Base-by-base conservation (phyloP, 2,113 vertebrate species). In the Odocoileus hemionus region DNA sequence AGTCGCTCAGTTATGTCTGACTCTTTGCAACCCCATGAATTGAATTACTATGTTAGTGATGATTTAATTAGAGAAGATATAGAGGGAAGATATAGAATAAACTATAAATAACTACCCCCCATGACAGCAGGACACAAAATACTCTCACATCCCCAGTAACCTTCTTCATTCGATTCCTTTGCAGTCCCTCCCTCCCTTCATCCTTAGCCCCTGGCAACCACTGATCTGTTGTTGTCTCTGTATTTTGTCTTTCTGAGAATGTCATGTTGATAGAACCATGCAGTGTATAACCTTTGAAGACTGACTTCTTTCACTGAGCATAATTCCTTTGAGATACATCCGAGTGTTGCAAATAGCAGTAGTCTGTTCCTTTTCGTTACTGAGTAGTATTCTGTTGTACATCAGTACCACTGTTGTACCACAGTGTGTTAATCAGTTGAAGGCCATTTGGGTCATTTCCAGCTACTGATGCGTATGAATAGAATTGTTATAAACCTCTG, bases 311-410 rank as follows among this genome's bases (percentile, higher is more conserved):
- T 60, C 54, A 43, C 14, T n/a, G 43, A 30, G 64, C 23, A 5
- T 28, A 6, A 36, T 3, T 21, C 47, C 67, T 64, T 55, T 55
- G 70, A 85, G n/a, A 43, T n/a, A 14, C 61, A 26, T 5, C n/a
- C n/a, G 26, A 3, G 7, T 43, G 26, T 17, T 19, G 54, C 5
- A 0, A 33, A 4, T 52, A 25, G 33, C 79, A 14, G 0, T 33
- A 19, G 28, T 4, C 54, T 55, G 28, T 55, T 54, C 67, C 82
- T 79, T 91, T 23, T 80, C 33, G 3, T 19, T n/a, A 16, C 78
- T 28, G 23, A 80, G 57, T 80, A 25, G 43, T n/a, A 39, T 10
- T 21, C 88, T 25, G 4, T 12, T 45, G 28, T 14, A 2, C 13
- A 50, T 50, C 47, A 50, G 47, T 50, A 13, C 47, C 47, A 50